Base-by-base conservation (phyloP, 2,113 vertebrate genomes). In the Leucosticte australis region DNA sequence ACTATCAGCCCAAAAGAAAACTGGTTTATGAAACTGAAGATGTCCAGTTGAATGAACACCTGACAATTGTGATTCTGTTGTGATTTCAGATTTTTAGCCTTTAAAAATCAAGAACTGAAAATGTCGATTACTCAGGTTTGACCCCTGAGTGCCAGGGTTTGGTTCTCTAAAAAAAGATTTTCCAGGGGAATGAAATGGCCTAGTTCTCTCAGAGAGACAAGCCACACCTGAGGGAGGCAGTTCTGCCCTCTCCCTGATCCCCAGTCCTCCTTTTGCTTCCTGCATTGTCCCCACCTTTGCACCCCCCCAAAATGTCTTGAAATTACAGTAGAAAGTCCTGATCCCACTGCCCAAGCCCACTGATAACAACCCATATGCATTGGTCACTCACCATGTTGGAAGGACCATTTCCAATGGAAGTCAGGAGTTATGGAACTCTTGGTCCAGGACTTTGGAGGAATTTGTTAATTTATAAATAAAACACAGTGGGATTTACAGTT, bases 281-380 rank as follows among this genome's bases (percentile, higher is more conserved):
- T 83, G 22, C 14, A 42, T 41, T 80, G 19, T 55, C 17, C 17
- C 9, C 49, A 42, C 13, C 9, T n/a, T 42, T 71, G 5, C 31
- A 24, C 15, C 28, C 63, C 19, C 28, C 60, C 16, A 55, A 75
- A 91, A 57, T n/a, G 0, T 53, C 57, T 83, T 80, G 57, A 83
- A 73, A 59, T 71, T 24, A 30, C 60, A 57, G 20, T 27, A 39
- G 23, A 24, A 67, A 57, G n/a, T 33, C 62, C 42, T 47, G 24
- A 70, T 67, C n/a, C 18, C 31, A 14, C 53, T 64, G 28, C 35
- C 20, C 15, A 74, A 69, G 20, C 4, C 60, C 11, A 31, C 1
- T 0, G 1, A 35, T 59, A 71, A 30, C 33, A 55, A 31, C 11
- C 1, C n/a, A 39, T 14, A 1, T 10, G 20, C 31, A 18, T 0